Evolutionary conservation across 2,797 vertebrate genomes (phyloP), one percentile per base, ranked within the genome.

Genomic region (Brachyrhaphis roseni): DNA sequence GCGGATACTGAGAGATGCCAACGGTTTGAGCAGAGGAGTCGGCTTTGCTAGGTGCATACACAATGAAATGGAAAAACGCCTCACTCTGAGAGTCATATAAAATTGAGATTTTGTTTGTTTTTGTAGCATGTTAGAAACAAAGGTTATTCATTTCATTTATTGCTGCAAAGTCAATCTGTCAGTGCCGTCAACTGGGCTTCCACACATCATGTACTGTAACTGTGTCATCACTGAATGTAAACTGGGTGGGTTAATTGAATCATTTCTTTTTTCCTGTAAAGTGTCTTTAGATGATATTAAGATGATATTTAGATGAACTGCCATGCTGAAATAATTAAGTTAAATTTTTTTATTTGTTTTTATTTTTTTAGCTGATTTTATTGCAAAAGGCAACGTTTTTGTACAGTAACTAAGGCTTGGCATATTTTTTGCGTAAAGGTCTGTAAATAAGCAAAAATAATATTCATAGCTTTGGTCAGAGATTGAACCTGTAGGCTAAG

Each of bases 1-100:
- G 57, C 95, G 98, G 92, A 98, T 99, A 96, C 97, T 99, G 82
- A 96, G 98, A 94, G 98, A 99, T 26, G 98, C 98, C 62, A 99
- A 96, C 31, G 98, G 98, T 84, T 95, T 97, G 91, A 99, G 98
- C 96, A 97, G 98, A 95, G 98, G 98, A 43, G 98, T 99, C 5
- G 98, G 98, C 88, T 99, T 99, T 92, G 98, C 98, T 88, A 97
- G 98, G 98, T 99, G 85, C 39, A 45, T 45, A 31, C 41, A 45
- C 39, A 15, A 6, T 68, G 18, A 68, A 53, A 53, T 53, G 20
- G 15, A 23, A 71, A 45, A 71, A 71, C 41, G 3, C 36, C 11
- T 26, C 64, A 41, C 36, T 13, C 20, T 5, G 34, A 41, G 64
- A 68, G 64, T 68, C 36, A 13, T 26, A 34, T 41, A 5, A 39